Evolutionary conservation across 2,797 vertebrate genomes (phyloP).

Genomic region (Rachycentron canadum): DNA sequence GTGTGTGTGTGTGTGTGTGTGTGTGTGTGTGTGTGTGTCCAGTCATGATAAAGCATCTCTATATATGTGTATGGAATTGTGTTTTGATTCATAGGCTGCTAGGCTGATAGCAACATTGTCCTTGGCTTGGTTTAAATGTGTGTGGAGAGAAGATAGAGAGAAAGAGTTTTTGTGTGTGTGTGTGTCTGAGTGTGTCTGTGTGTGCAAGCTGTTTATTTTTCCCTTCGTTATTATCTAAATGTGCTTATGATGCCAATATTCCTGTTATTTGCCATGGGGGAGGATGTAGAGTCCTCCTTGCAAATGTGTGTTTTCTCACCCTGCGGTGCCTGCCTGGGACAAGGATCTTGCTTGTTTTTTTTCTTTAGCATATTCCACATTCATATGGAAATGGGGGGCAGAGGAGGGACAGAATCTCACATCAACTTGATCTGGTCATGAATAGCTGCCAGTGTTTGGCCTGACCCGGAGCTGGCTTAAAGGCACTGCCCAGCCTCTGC

Average conservation of each 20-base stretch:
- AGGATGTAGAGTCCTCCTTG: slow-evolving; percentile 45
- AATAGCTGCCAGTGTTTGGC: slow-evolving; percentile 96
- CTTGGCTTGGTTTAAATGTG: slow-evolving; percentile 55
- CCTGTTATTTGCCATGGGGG: slow-evolving; percentile 61
- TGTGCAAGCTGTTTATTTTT: slow-evolving; percentile 11
- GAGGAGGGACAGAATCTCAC: slow-evolving; percentile 96
- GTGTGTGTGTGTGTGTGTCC: slow-evolving; percentile 33
- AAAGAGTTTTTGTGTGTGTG: slow-evolving; percentile 66
- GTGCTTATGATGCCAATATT: slow-evolving; percentile 44
- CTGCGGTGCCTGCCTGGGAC: slow-evolving; percentile 91
- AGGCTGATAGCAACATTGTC: slow-evolving; percentile 60
- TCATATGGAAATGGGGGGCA: slow-evolving; percentile 99
- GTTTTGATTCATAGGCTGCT: slow-evolving; percentile 65
- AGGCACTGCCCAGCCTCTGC: slow-evolving; percentile 90
- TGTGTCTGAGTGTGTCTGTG: slow-evolving; percentile 61
- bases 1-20: slow-evolving; percentile 36
- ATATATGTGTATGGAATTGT: slow-evolving; percentile 48
- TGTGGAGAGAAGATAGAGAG: slow-evolving; percentile 45
- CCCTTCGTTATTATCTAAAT: slow-evolving; percentile 39
- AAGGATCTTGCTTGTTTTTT: slow-evolving; percentile 83
- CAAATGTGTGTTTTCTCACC: slow-evolving; percentile 87
- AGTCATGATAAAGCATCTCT: slow-evolving; percentile 54
- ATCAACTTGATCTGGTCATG: slow-evolving; percentile 99
- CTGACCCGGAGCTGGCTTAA: slow-evolving; percentile 94
- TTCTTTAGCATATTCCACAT: slow-evolving; percentile 95